A percentile compares a stretch with the other conserved stretches of the same genome.
Conservation (phyloP, 1,140 invertebrate genomes). For the Sinonovacula constricta region DNA sequence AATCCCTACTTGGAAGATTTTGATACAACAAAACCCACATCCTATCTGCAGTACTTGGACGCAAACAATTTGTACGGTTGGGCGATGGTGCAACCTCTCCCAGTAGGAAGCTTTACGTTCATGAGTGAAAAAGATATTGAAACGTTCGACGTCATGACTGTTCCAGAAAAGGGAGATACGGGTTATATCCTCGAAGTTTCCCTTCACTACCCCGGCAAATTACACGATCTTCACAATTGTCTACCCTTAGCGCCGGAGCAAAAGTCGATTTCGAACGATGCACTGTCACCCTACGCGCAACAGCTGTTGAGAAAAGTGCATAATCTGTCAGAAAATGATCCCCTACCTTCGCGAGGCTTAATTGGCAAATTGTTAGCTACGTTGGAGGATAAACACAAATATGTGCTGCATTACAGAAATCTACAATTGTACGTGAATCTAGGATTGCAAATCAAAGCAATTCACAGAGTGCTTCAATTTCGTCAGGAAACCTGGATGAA, state of each 20-base stretch:
- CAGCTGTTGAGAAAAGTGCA: neutral
- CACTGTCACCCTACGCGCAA: slow-evolving; percentile 29
- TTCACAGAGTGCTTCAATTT: slow-evolving; percentile 49
- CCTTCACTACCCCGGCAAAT: slow-evolving; percentile 68
- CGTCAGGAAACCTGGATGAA: slow-evolving; percentile 46
- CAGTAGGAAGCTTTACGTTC: slow-evolving; percentile 73
- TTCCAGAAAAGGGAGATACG: slow-evolving; percentile 70
- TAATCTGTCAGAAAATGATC: neutral
- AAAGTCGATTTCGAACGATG: slow-evolving; percentile 7
- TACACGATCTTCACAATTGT: slow-evolving; percentile 77
- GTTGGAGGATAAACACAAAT: slow-evolving; percentile 47
- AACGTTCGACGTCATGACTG: slow-evolving; percentile 70
- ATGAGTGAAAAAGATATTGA: slow-evolving; percentile 61
- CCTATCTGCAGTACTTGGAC: slow-evolving; percentile 10
- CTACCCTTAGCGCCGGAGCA: neutral
- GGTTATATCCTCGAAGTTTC: slow-evolving; percentile 81
- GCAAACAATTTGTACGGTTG: slow-evolving; percentile 25
- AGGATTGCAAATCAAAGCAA: slow-evolving; percentile 30
- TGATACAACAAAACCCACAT: neutral
- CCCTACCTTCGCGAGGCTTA: neutral
- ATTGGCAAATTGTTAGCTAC: slow-evolving; percentile 55
- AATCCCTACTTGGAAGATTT: slow-evolving; percentile 21
- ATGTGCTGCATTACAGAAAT: slow-evolving; percentile 49
- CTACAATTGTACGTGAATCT: slow-evolving; percentile 32
- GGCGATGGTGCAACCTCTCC: slow-evolving; percentile 30